Conservation (phyloP, 37 sponge, comb jelly and placozoan species). For the Lycopodina hypogea region DNA sequence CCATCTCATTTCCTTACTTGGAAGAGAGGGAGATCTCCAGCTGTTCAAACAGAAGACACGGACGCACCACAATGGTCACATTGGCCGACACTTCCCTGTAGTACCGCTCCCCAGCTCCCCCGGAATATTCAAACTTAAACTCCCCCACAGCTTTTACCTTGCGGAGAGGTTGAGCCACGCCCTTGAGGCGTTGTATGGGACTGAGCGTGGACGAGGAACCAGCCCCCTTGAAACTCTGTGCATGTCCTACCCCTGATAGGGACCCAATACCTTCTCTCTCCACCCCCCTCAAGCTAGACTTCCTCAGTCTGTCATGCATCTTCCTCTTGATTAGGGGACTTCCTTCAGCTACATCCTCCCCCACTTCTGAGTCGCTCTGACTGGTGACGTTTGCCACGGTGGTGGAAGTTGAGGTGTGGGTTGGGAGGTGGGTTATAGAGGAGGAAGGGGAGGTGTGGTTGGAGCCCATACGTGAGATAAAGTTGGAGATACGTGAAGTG, state of each 20-base stretch:
- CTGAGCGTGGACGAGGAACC: conserved; percentile 24
- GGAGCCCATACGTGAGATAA: background rate
- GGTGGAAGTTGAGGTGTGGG: background rate
- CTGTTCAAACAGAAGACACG: conserved; percentile 48
- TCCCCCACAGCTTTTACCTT: background rate
- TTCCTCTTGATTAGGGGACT: background rate
- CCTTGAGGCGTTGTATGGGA: conserved; percentile 22
- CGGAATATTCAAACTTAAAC: conserved; percentile 48
- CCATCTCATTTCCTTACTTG: conserved; percentile 25
- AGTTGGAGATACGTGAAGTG: background rate
- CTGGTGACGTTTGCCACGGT: background rate
- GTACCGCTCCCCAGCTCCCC: conserved; percentile 59
- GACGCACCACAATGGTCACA: conserved; percentile 19
- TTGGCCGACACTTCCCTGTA: conserved; percentile 22
- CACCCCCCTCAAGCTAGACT: background rate
- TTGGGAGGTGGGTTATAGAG: background rate
- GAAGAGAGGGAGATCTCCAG: conserved; percentile 28
- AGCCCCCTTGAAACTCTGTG: background rate
- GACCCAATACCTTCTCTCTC: background rate
- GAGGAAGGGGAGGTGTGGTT: background rate
- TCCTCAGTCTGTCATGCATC: background rate
- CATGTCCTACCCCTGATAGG: background rate
- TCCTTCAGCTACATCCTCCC: too few species aligned
- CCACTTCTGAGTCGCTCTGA: background rate
- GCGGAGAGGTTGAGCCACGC: background rate